A percentile compares a stretch with the other conserved stretches of the same genome.
Conservation (phyloP, 2,888 invertebrate genomes). For the Dusona sp. region DNA sequence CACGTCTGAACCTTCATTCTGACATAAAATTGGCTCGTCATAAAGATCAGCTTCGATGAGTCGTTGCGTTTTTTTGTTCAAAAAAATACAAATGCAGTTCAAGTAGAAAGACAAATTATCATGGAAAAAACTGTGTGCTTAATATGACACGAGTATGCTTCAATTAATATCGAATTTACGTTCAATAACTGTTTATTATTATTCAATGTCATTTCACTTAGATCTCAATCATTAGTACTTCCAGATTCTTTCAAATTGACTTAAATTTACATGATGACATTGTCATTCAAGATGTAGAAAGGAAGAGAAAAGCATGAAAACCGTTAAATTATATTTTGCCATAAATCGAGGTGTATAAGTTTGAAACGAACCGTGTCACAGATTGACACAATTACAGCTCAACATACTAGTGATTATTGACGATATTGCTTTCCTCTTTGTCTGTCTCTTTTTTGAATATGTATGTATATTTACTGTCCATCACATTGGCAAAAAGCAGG, state of each 20-base stretch:
- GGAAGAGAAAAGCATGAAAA: neutral
- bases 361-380: conserved; percentile 23
- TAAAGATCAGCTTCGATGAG: neutral
- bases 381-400: conserved; percentile 45
- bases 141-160: neutral
- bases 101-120: neutral
- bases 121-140: neutral
- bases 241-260: neutral
- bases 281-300: neutral
- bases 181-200: neutral
- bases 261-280: neutral
- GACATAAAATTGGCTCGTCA: neutral
- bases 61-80: neutral
- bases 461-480: neutral
- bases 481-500: conserved; percentile 25
- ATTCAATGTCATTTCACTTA: neutral
- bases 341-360: conserved; percentile 15
- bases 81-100: neutral
- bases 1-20: conserved; percentile 3
- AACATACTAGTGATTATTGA: conserved; percentile 1
- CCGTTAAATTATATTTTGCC: neutral
- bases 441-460: neutral
- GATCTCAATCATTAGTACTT: neutral
- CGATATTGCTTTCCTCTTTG: neutral
- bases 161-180: conserved; percentile 5